phyloP scores from a whole-genome alignment of 2,888 invertebrate genomes.

The Autographa pulchrina region DNA sequence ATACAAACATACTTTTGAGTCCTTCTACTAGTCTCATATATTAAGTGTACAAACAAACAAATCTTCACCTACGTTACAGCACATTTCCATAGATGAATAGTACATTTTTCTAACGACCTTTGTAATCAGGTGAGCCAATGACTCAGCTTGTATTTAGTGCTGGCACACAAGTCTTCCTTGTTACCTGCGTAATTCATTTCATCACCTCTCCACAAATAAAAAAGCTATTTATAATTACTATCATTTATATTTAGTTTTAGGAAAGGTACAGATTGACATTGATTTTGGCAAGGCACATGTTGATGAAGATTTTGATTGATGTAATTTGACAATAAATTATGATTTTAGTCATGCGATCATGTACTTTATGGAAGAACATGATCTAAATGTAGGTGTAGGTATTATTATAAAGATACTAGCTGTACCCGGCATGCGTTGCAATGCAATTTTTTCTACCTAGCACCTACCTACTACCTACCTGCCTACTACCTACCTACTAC shows the following conservation, averaged over 20 bases:
- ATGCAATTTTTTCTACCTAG: too few relatives aligned
- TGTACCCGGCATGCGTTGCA: too few relatives aligned
- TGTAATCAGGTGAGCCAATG: constrained; percentile 46
- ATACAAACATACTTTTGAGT: too few relatives aligned
- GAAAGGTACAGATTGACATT: background rate
- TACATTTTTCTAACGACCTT: constrained; percentile 22
- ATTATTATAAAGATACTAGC: too few relatives aligned
- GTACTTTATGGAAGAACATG: background rate
- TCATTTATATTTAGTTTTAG: constrained; percentile 34
- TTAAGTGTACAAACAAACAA: too few relatives aligned
- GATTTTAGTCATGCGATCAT: background rate
- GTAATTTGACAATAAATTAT: background rate
- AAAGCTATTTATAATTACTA: constrained; percentile 22
- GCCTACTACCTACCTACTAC: too few relatives aligned
- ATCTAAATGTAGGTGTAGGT: too few relatives aligned
- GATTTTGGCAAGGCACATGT: background rate
- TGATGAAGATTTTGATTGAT: background rate
- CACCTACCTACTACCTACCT: too few relatives aligned
- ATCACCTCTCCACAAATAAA: constrained; percentile 40
- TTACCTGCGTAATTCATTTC: constrained; percentile 46
- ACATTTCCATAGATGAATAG: too few relatives aligned
- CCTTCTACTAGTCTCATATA: too few relatives aligned
- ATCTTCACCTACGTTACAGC: too few relatives aligned
- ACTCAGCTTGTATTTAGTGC: constrained; percentile 53
- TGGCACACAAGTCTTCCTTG: constrained; percentile 58